Percentiles rank a stretch among this genome's conserved stretches.
phyloP scores from a whole-genome alignment of 2,113 vertebrate species.

The Trichechus manatus region DNA sequence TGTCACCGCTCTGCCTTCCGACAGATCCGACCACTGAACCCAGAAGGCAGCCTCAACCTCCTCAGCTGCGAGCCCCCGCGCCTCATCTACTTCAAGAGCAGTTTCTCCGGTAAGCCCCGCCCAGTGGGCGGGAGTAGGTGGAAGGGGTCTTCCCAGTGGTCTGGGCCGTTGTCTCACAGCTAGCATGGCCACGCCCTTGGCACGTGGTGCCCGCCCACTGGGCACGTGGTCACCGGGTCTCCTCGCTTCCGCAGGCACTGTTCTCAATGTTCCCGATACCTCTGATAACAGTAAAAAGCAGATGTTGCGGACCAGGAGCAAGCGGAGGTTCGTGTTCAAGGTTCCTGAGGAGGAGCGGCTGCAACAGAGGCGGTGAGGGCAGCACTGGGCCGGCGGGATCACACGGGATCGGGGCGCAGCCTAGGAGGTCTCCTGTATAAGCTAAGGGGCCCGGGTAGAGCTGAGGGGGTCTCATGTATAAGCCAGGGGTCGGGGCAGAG shows the following conservation, averaged over 20 bases:
- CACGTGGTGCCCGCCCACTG: too few relatives aligned
- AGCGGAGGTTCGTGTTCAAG: conserved; percentile 97
- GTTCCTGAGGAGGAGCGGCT: conserved; percentile 96
- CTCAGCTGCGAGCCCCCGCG: conserved; percentile 94
- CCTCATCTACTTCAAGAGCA: conserved; percentile 96
- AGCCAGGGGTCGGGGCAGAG: too few relatives aligned
- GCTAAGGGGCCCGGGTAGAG: background rate
- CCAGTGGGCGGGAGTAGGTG: background rate
- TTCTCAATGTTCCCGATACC: conserved; percentile 94
- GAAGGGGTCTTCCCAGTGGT: too few relatives aligned
- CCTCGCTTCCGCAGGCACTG: conserved; percentile 86
- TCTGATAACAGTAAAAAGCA: conserved; percentile 96
- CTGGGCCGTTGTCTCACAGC: too few relatives aligned
- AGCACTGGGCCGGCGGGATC: rapidly evolving
- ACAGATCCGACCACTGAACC: conserved; percentile 95
- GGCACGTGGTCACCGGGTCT: too few relatives aligned
- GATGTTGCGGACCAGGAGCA: conserved; percentile 98
- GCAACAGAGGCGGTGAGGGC: conserved; percentile 93
- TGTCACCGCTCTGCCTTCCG: background rate
- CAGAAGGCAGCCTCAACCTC: conserved; percentile 95
- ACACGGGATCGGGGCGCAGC: too few relatives aligned
- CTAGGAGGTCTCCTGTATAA: too few relatives aligned
- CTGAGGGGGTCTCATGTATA: too few relatives aligned
- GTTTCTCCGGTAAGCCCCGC: conserved; percentile 89
- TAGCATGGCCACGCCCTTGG: too few relatives aligned